Evolutionary conservation across 2,888 invertebrate genomes (phyloP).

Genomic region (Portevinia maculata): DNA sequence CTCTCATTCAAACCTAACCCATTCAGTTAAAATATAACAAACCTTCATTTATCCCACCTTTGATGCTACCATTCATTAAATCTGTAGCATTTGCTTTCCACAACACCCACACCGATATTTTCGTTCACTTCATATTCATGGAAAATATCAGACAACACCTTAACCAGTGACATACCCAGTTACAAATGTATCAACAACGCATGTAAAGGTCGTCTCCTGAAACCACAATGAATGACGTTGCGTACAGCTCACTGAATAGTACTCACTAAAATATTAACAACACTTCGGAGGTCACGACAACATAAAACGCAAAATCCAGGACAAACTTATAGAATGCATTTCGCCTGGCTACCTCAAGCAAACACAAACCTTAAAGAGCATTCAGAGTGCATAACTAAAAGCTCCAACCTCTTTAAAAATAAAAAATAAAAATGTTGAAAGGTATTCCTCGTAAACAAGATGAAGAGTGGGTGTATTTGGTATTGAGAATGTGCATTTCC

Average conservation of each 20-base stretch:
- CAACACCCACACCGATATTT: no score
- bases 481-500: neutral
- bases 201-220: neutral
- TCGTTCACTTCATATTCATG: no score
- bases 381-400: conserved; percentile 2
- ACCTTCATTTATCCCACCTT: no score
- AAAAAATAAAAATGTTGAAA: conserved; percentile 1
- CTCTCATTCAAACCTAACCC: no score
- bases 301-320: neutral
- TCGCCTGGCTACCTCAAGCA: neutral
- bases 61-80: no score
- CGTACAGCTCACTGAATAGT: neutral
- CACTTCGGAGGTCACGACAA: neutral
- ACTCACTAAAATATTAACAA: neutral
- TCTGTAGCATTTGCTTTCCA: no score
- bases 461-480: neutral
- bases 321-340: conserved; percentile 1
- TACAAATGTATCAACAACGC: neutral
- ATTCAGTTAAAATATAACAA: no score
- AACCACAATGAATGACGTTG: neutral
- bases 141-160: no score
- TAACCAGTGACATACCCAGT: no score
- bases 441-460: conserved; percentile 1
- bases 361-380: neutral
- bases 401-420: neutral